Base-by-base conservation (phyloP, 2,888 invertebrate genomes). In the Tetranychus piercei region DNA sequence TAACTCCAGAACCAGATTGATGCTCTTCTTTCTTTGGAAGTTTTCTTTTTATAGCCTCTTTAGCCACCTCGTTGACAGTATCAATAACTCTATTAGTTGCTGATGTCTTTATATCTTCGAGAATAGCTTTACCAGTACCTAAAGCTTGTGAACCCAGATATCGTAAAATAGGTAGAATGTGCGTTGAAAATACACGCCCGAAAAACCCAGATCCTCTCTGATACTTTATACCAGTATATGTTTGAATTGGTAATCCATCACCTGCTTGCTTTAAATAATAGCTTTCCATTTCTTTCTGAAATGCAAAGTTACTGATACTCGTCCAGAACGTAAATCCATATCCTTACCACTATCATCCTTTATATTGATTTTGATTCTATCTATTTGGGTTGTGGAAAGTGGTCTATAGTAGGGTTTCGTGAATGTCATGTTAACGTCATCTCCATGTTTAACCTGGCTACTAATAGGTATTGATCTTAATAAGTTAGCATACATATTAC, bases 171-270 rank as follows among this genome's bases (percentile, higher is more conserved):
- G 72, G 72, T 44, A 72, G 44, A 69, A 69, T 69, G n/a, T n/a
- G n/a, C n/a, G n/a, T n/a, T n/a, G n/a, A n/a, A n/a, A n/a, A n/a
- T n/a, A n/a, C n/a, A n/a, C 11, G 72, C 4, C 74, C 74, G 23
- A 74, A 71, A 18, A 74, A 74, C 4, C 74, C 74, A 23, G 71
- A 44, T 6, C 74, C 74, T 71, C 71, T 70, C 20, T 74, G 74
- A 55, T 44, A 74, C 15, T 71, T 8, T n/a, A 55, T n/a, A 4
- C 74, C 74, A 44, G 71, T 15, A 20, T 71, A 74, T 6, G 20
- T 20, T n/a, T n/a, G n/a, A n/a, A n/a, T n/a, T 7, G 74, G 4
- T 6, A 74, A 22, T 5, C 71, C 74, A 4, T 18, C 9, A 3
- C 74, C 74, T 3, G 45, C 45, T 75, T 75, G 75, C 43, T 67